Conservation (phyloP, 2,797 vertebrate species). For the Clarias platycephalus region DNA sequence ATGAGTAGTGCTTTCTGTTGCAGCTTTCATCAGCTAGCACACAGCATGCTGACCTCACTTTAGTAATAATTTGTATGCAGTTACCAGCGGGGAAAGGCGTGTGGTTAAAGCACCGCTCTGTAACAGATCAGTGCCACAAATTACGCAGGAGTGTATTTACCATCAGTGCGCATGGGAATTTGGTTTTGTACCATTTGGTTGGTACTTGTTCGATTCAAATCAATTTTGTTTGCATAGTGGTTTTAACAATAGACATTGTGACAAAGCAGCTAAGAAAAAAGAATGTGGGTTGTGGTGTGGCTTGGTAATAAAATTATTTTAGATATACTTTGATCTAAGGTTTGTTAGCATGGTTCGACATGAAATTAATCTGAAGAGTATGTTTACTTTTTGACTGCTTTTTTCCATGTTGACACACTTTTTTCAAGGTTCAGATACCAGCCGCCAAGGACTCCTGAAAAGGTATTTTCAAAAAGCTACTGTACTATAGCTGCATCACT, state of each 20-base stretch:
- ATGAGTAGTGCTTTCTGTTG: constrained; percentile 20
- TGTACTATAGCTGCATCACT: background rate
- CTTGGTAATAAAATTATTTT: background rate
- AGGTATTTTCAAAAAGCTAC: background rate
- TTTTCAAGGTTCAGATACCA: background rate
- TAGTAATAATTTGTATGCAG: constrained; percentile 15
- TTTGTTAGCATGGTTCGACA: background rate
- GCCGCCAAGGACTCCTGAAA: background rate
- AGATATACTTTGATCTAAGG: background rate
- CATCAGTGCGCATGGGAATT: background rate
- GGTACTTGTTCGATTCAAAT: background rate
- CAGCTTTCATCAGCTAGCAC: background rate
- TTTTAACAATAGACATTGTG: background rate
- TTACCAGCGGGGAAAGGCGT: background rate
- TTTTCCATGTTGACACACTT: background rate
- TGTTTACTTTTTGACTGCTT: background rate
- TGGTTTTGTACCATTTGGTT: background rate
- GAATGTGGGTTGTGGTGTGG: background rate
- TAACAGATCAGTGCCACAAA: background rate
- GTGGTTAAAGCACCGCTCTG: background rate
- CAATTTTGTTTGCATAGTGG: background rate
- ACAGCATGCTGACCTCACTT: constrained; percentile 11
- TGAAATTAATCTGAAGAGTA: background rate
- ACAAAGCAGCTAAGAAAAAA: background rate
- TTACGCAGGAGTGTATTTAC: background rate